Conservation (phyloP, 1,140 invertebrate species). For the Agrypnia vestita region DNA sequence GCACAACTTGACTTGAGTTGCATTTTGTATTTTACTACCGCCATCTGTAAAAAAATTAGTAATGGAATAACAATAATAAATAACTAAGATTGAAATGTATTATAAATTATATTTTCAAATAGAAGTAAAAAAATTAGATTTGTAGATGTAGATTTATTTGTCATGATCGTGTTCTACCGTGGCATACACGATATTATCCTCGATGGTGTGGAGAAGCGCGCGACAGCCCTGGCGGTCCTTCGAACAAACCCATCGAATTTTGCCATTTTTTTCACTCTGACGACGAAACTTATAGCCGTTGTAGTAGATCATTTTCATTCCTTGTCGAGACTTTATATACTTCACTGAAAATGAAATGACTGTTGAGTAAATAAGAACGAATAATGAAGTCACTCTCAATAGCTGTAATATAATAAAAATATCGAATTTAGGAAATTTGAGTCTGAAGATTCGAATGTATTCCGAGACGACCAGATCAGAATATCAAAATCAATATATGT, state of each 20-base stretch:
- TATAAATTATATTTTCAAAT: too few relatives aligned
- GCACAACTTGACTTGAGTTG: too few relatives aligned
- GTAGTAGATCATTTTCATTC: constrained; percentile 19
- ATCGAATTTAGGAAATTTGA: too few relatives aligned
- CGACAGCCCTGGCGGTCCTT: constrained; percentile 56
- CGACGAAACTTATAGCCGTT: constrained; percentile 17
- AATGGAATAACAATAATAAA: too few relatives aligned
- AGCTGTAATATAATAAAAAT: too few relatives aligned
- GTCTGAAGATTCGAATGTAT: too few relatives aligned
- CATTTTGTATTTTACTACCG: too few relatives aligned
- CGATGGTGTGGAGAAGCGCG: constrained; percentile 40
- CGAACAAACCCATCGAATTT: constrained; percentile 63
- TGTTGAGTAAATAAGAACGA: background rate
- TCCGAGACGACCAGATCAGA: too few relatives aligned
- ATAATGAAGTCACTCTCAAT: too few relatives aligned
- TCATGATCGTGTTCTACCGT: constrained; percentile 18
- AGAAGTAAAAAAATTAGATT: background rate
- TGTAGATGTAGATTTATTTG: background rate
- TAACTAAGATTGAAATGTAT: too few relatives aligned
- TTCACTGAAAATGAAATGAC: constrained; percentile 24
- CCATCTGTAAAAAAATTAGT: too few relatives aligned
- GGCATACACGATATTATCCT: background rate
- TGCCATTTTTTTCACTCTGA: constrained; percentile 13
- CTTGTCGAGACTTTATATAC: constrained; percentile 12
- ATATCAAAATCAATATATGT: too few relatives aligned